Evolutionary conservation across 2,888 invertebrate species (phyloP), one percentile per base, ranked within the genome.

Genomic region (Carterocephalus palaemon): DNA sequence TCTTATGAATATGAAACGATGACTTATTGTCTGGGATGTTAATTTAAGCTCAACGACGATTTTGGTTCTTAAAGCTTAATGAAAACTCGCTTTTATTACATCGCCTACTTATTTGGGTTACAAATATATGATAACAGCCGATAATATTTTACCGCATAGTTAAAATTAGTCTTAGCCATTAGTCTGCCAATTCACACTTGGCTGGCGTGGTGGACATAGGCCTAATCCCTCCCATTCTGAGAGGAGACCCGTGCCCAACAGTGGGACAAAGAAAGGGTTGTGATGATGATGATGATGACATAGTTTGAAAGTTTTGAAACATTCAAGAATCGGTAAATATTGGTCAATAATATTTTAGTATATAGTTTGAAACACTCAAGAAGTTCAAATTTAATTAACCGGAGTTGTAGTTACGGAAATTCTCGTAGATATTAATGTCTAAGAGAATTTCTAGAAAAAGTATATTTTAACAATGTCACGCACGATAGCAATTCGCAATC

Each of bases 361-460:
- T 26, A 15, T 3, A 28, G 15, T 28, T 28, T 4, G 15, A 13
- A 28, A 28, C n/a, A 15, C 15, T 28, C 28, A 28, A 15, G 15
- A 28, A 15, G 28, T 28, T 13, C 15, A 28, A n/a, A 12, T 28
- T 28, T 28, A 28, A 28, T 28, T 28, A 28, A 28, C 28, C 28
- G 1, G n/a, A 12, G 28, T 28, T 28, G 13, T 28, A 15, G 15
- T n/a, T 8, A 7, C 28, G 13, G 15, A 12, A 15, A n/a, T 15
- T 3, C 4, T 28, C 7, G 1, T 28, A 15, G 15, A n/a, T 28
- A 7, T 15, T 28, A 28, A 28, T 1, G n/a, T n/a, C n/a, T n/a
- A n/a, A n/a, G n/a, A n/a, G n/a, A n/a, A n/a, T n/a, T n/a, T n/a
- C n/a, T n/a, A n/a, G n/a, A n/a, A n/a, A n/a, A n/a, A n/a, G n/a